Conservation (phyloP, 2,797 vertebrate species). For the Urocyon cinereoargenteus region DNA sequence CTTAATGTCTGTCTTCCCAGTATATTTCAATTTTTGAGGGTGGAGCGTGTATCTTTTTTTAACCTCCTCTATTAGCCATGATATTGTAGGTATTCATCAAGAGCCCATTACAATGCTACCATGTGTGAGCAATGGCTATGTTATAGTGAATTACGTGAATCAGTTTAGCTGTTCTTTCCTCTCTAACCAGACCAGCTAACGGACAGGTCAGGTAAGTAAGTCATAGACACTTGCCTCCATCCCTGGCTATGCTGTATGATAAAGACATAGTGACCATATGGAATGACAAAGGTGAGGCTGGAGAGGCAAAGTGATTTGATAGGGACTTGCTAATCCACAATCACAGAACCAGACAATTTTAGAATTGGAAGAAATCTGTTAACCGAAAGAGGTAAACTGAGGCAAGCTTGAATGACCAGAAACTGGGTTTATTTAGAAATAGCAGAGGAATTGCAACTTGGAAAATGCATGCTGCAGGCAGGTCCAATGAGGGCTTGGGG, state of each 20-base stretch:
- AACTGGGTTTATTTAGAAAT: not conserved
- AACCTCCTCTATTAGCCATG: not conserved
- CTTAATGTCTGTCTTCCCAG: not conserved
- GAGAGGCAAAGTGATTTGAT: not conserved
- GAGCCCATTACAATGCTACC: too few species aligned
- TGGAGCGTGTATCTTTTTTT: not conserved
- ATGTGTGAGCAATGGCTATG: not conserved
- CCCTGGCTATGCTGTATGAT: not conserved
- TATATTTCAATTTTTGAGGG: not conserved
- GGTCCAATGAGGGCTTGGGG: not conserved
- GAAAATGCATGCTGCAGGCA: not conserved
- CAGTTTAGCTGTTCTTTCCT: not conserved
- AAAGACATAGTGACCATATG: not conserved
- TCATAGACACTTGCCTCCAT: not conserved
- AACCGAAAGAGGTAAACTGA: not conserved
- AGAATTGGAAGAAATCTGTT: not conserved
- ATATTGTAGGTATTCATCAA: not conserved
- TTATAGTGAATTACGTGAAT: not conserved
- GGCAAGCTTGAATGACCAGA: not conserved
- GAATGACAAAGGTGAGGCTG: not conserved
- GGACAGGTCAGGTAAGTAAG: too few species aligned
- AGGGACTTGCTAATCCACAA: not conserved
- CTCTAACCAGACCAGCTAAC: not conserved
- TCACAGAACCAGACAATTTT: not conserved
- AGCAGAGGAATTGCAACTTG: not conserved